phyloP scores from a whole-genome alignment of 2,888 invertebrate species.

The Apantesis nais region DNA sequence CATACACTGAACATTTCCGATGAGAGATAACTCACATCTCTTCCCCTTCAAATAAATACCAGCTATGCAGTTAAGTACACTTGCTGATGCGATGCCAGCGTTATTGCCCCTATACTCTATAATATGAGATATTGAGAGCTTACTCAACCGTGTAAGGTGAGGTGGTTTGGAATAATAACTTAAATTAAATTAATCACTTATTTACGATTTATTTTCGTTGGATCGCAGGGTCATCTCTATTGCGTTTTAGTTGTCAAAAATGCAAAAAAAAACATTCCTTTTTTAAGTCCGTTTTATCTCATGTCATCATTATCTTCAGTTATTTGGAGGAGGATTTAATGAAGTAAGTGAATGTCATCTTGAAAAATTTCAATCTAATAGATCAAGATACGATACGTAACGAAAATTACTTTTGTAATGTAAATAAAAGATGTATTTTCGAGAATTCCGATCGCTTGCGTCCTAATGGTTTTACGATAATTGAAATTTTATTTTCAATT shows the following conservation, averaged over 20 bases:
- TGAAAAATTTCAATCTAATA: not conserved
- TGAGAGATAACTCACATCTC: slow-evolving; percentile 6
- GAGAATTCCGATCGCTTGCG: not conserved
- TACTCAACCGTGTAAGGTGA: not conserved
- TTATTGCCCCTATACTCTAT: not conserved
- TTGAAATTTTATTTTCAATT: not conserved
- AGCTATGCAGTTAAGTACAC: not conserved
- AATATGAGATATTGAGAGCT: not conserved
- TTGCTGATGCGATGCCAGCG: not conserved
- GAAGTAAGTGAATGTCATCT: too few species aligned
- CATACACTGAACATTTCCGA: not conserved
- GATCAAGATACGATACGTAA: not conserved
- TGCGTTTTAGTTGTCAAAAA: not conserved
- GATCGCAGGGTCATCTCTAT: too few species aligned
- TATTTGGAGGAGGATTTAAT: not conserved
- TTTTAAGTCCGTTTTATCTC: too few species aligned
- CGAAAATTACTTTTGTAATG: not conserved
- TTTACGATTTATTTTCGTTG: too few species aligned
- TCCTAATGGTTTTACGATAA: not conserved
- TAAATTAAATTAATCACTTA: too few species aligned
- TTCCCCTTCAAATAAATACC: not conserved
- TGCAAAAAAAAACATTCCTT: too few species aligned
- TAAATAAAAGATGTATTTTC: not conserved
- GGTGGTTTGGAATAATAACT: not conserved
- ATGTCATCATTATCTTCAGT: not conserved